Evolutionary conservation across 2,888 invertebrate species (phyloP).

Genomic region (Sminthurides aquaticus): DNA sequence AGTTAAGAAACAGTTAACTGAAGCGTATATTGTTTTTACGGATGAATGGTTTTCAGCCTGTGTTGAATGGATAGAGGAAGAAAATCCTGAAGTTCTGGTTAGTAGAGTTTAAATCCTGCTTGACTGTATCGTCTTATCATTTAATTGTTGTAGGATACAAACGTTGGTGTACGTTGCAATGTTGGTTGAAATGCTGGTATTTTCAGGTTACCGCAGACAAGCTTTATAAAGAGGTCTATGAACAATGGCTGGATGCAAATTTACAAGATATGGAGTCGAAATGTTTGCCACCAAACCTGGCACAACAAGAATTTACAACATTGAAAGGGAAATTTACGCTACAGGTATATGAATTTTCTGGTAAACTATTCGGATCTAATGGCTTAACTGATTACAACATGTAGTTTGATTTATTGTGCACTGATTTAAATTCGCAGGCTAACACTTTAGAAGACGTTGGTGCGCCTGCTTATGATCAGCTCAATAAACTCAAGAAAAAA

Average conservation of each 20-base stretch:
- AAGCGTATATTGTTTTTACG: conserved; percentile 17
- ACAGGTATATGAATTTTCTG: too few relatives aligned
- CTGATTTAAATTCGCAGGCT: conserved; percentile 47
- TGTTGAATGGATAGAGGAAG: conserved; percentile 31
- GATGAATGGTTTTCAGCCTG: conserved; percentile 39
- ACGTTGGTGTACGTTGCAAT: too few relatives aligned
- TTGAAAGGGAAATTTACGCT: conserved; percentile 55
- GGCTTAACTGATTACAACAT: too few relatives aligned
- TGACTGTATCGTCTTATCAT: too few relatives aligned
- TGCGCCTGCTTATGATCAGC: conserved; percentile 55
- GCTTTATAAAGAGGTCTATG: conserved; percentile 51
- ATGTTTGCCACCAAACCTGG: conserved; percentile 55
- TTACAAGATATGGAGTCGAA: conserved; percentile 58
- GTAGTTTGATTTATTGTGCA: too few relatives aligned
- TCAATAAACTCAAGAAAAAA: conserved; percentile 54
- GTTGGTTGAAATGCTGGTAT: too few relatives aligned
- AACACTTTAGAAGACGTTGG: conserved; percentile 58
- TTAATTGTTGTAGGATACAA: too few relatives aligned
- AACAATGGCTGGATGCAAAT: conserved; percentile 62
- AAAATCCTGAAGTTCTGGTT: conserved; percentile 10
- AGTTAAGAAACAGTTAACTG: background rate
- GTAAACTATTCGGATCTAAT: too few relatives aligned
- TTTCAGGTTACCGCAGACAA: background rate
- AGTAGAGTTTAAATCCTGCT: too few relatives aligned
- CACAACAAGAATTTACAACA: conserved; percentile 49